phyloP scores from a whole-genome alignment of 1,140 invertebrate genomes.

The Apocrypta bakeri region DNA sequence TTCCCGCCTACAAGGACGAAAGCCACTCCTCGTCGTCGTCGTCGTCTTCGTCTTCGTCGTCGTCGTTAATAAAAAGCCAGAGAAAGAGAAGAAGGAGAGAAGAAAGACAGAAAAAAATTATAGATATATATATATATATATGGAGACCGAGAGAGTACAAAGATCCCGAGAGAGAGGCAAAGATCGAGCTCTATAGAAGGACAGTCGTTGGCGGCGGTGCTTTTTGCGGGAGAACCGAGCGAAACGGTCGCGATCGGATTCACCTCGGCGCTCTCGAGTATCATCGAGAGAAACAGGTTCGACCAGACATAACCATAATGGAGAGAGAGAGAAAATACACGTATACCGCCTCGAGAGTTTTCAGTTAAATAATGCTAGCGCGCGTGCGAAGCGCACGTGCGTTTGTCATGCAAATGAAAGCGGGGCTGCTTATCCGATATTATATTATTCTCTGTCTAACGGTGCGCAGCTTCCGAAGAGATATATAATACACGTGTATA shows the following conservation, averaged over 20 bases:
- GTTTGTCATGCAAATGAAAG: background rate
- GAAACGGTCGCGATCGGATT: conserved; percentile 43
- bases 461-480: background rate
- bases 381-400: background rate
- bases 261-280: conserved; percentile 24
- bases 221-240: conserved; percentile 11
- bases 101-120: background rate
- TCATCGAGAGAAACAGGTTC: conserved; percentile 38
- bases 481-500: no score
- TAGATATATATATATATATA: no score
- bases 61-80: background rate
- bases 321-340: background rate
- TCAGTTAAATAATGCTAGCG: background rate
- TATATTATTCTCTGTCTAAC: background rate
- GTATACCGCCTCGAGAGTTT: background rate
- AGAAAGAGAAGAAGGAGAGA: background rate
- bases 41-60: background rate
- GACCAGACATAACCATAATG: conserved; percentile 5
- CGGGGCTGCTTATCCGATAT: background rate
- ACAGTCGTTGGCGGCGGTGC: background rate
- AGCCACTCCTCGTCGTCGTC: background rate
- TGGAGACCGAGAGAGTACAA: background rate
- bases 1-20: background rate
- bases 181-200: background rate
- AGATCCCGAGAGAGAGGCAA: conserved; percentile 6